phyloP scores from a whole-genome alignment of 1,140 invertebrate species.

The Odontomachus brunneus region DNA sequence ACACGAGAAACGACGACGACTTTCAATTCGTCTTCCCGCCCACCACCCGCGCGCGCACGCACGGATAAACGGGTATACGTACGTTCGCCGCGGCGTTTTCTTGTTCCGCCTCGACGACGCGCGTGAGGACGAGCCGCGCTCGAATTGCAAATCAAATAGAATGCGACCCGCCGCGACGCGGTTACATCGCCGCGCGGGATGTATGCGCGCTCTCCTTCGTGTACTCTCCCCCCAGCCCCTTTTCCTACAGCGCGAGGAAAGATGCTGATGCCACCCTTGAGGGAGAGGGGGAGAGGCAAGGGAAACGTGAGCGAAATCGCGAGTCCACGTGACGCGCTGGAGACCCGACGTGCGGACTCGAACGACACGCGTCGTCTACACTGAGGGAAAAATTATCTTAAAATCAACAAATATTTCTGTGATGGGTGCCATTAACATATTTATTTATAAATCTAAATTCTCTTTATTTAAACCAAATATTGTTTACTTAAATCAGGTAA shows the following conservation, averaged over 20 bases:
- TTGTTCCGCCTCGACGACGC: constrained; percentile 28
- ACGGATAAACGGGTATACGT: constrained; percentile 29
- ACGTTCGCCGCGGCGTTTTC: constrained; percentile 35
- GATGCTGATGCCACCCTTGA: neutral
- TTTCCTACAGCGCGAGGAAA: constrained; percentile 28
- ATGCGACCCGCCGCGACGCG: constrained; percentile 34
- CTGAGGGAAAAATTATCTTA: too few species aligned
- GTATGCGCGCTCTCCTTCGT: constrained; percentile 52
- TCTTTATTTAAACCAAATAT: too few species aligned
- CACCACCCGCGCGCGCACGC: neutral
- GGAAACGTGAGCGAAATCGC: too few species aligned
- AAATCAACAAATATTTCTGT: too few species aligned
- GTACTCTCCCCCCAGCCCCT: constrained; percentile 21
- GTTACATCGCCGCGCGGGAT: constrained; percentile 51
- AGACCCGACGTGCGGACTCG: too few species aligned
- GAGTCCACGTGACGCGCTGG: too few species aligned
- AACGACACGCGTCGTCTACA: too few species aligned
- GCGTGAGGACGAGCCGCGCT: constrained; percentile 61
- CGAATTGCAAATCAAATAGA: constrained; percentile 75
- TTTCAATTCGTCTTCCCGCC: constrained; percentile 70
- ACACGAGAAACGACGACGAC: constrained; percentile 48
- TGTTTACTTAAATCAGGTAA: too few species aligned
- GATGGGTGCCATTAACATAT: too few species aligned
- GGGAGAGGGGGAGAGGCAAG: too few species aligned
- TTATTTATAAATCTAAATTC: too few species aligned